Base-by-base conservation (phyloP, 2,888 invertebrate genomes). In the Hoplodrina blanda region DNA sequence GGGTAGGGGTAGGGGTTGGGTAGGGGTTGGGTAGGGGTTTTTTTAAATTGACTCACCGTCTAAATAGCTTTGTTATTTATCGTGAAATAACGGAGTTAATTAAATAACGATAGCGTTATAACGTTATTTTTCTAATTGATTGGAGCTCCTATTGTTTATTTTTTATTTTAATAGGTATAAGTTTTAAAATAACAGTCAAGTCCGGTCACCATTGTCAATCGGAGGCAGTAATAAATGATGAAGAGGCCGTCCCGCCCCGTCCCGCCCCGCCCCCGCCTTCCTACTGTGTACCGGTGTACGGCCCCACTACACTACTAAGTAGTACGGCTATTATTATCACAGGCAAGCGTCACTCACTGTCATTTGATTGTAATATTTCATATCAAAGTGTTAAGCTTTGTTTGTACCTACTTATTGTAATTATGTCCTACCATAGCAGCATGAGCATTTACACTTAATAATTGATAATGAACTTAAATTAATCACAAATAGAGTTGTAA, bases 281-380 rank as follows among this genome's bases (percentile, higher is more conserved):
- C 62, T 19, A 0, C 52, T 1, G 49, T 15, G 69, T 56, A 52
- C 11, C 25, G 52, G 56, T 25, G 17, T n/a, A 60, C 52, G 52
- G n/a, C 69, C 49, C 17, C 49, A 15, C 20, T 11, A 6, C 50
- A 46, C 4, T n/a, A n/a, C n/a, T n/a, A n/a, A n/a, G n/a, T n/a
- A n/a, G 15, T 17, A 17, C 6, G 53, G 59, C 60, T 69, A 80
- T 77, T 68, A 82, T 83, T 80, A 80, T 74, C 67, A 64, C 52
- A 54, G 59, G 50, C 57, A 67, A 41, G 56, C n/a, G 68, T 56
- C 61, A 55, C 15, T 59, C 17, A 37, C 68, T 62, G 41, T 60
- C 52, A 73, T 73, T 78, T 66, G 46, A 33, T 53, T 13, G 69
- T 37, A 13, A 73, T 75, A 73, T 73, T 75, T 75, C 55, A 77